Base-by-base conservation (phyloP, 2,888 invertebrate species). In the Pseudanteris insignis region DNA sequence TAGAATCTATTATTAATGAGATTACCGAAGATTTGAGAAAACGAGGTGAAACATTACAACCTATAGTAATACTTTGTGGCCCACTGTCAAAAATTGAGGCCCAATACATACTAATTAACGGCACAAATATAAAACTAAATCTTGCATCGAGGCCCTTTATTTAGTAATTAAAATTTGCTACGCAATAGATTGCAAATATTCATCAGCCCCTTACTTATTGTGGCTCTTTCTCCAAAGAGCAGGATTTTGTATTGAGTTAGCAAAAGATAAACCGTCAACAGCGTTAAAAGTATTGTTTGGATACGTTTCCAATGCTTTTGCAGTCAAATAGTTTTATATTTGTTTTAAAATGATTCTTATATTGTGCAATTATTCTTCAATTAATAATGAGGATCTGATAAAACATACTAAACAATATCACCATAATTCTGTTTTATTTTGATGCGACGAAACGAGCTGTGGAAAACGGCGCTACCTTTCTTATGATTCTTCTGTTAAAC, bases 211-310 rank as follows among this genome's bases (percentile, higher is more conserved):
- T 3, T n/a, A 10, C 18, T 10, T 15, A 6, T 18, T 36, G 9
- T 36, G 18, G 36, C 11, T 21, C 13, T 36, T 36, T 21, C 8
- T 36, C 13, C 36, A 36, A 36, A 36, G 24, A 21, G 18, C 21
- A 9, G 36, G 36, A 9, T 21, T 18, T 11, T 10, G 30, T 8
- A 30, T 30, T 8, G 26, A 26, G n/a, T n/a, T n/a, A n/a, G 26
- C 32, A 14, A 11, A 37, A 25, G 25, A 37, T 12, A 10, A 15
- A 37, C 37, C n/a, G 12, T 21, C 25, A n/a, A 37, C 25, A 8
- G 37, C 14, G 14, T 34, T 34, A 18, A 15, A 34, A 34, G 34
- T 34, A n/a, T 15, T 34, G 10, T 5, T 34, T 2, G 34, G 34
- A n/a, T 34, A 34, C 9, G 34, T 34, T 34, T 18, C 34, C 5